Conservation (phyloP, 92 coral and sea anemone species). For the Metridium senile region DNA sequence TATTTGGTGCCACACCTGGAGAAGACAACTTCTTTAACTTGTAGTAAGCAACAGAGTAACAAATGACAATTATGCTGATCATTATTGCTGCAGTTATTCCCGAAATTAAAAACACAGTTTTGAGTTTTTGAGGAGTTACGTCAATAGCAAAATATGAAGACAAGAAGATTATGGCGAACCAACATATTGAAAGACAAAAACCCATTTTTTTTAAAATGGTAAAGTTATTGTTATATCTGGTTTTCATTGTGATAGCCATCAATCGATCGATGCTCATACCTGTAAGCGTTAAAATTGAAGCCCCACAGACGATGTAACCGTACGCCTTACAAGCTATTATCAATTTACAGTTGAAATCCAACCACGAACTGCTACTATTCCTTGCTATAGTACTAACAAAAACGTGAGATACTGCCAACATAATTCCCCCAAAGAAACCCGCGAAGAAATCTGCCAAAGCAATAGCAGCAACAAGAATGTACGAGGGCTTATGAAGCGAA, state of each 20-base stretch:
- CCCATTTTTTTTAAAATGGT: neutral
- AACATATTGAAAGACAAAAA: neutral
- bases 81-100: neutral
- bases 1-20: neutral
- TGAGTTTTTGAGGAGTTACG: neutral
- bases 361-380: neutral
- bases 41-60: neutral
- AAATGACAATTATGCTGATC: neutral
- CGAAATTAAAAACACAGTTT: neutral
- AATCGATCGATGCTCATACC: neutral
- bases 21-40: neutral
- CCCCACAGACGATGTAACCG: neutral
- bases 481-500: conserved; percentile 13
- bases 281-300: neutral
- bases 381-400: neutral
- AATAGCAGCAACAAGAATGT: conserved; percentile 4
- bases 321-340: neutral
- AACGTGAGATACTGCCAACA: neutral
- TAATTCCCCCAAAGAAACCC: neutral
- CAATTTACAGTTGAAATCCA: neutral
- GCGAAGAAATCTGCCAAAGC: conserved; percentile 19
- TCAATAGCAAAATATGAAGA: neutral
- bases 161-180: neutral
- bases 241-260: neutral
- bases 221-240: neutral